A percentile compares a stretch with the other conserved stretches of the same genome.
Evolutionary conservation across 2,113 vertebrate genomes (phyloP).

Genomic region (Brachyhypopomus occidentalis): DNA sequence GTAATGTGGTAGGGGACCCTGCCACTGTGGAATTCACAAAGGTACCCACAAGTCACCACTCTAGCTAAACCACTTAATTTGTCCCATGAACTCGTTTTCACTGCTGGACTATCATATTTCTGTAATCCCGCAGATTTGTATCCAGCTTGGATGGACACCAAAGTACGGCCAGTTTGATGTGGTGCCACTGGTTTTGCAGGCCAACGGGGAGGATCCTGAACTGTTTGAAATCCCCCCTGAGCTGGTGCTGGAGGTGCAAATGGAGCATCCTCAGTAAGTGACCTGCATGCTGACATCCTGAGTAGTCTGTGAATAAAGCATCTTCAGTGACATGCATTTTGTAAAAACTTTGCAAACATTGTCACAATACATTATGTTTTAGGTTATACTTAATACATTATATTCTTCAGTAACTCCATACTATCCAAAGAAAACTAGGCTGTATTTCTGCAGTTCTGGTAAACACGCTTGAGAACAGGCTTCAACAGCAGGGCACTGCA

Average conservation of each 20-base stretch:
- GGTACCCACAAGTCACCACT: constrained; percentile 64
- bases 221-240: constrained; percentile 82
- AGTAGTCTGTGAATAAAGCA: neutral
- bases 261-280: constrained; percentile 86
- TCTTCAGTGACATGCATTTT: no score
- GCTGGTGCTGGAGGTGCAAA: constrained; percentile 79
- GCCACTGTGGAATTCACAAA: constrained; percentile 78
- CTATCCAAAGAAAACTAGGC: no score
- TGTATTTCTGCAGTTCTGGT: no score
- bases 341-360: no score
- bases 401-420: no score
- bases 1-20: constrained; percentile 78
- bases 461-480: no score
- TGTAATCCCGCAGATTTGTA: constrained; percentile 74
- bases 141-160: constrained; percentile 84
- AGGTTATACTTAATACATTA: no score
- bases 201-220: constrained; percentile 81
- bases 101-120: neutral
- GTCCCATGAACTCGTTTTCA: neutral
- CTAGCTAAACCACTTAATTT: neutral
- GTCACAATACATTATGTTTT: no score
- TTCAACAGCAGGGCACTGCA: no score
- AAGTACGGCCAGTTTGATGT: constrained; percentile 81
- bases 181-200: constrained; percentile 82
- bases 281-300: neutral